Evolutionary conservation across 2,113 vertebrate genomes (phyloP), one percentile per base, ranked within the genome.

Genomic region (Amphiprion ocellaris): DNA sequence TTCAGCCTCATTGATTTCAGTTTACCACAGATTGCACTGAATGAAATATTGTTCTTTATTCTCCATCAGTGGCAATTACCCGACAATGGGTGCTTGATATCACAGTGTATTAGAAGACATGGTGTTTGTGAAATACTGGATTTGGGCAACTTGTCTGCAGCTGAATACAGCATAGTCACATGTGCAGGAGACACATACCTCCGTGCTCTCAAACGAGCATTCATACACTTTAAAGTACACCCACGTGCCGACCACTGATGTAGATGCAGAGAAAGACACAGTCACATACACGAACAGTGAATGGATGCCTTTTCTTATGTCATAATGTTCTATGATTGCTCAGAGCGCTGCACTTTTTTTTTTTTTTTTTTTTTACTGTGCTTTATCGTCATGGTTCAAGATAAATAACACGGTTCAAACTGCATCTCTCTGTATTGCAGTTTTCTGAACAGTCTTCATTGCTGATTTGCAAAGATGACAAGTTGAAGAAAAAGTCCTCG

Each of bases 1-100:
- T 93, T 88, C 84, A 84, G 82, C 73, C 81, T 89, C 82, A 92
- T 93, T 89, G 91, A 94, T 94, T 94, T 92, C 85, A 92, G 75
- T 91, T 93, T 90, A 90, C 80, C 80, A 65, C 79, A 86, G 77
- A 91, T 83, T 88, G 84, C 77, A 76, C 68, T 83, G 86, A 90
- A 89, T 90, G 72, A 89, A 88, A 81, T 87, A 77, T 82, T 90
- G 54, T 83, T 87, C 69, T 77, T 85, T 82, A 82, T 69, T 46
- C 58, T 79, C 75, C 78, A 85, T 87, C 84, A 85, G 81, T 53
- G 63, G 77, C 88, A 89, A 92, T 93, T 92, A 90, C 77, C 69
- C 66, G 74, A 85, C 89, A 89, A 91, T 77, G 33, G 49, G 33
- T 41, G 79, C 71, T 79, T 63, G 49, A 85, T 86, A 81, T 77